A percentile compares a stretch with the other conserved stretches of the same genome.
These are phyloP conservation scores for Quadroppia sp. DNA, from an alignment of 2,888 invertebrate genomes.

Conservation along the genomic window DNA sequence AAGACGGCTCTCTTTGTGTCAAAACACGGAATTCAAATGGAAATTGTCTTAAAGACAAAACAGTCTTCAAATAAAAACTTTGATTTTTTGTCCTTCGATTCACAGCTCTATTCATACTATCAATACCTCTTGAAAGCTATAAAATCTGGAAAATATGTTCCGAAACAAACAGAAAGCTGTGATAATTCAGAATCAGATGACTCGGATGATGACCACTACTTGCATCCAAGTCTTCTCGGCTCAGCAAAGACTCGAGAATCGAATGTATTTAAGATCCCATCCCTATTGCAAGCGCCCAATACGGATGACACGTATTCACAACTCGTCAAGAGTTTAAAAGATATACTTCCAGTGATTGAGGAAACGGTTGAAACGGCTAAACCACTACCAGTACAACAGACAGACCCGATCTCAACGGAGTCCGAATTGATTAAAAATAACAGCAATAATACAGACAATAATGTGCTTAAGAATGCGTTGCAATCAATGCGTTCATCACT, in stretches of 20 bases:
- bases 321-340: constrained; percentile 78
- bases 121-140: constrained; percentile 59
- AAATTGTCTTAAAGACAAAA: constrained; percentile 95
- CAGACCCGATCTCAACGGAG: background rate
- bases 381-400: background rate
- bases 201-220: constrained; percentile 58
- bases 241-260: constrained; percentile 42
- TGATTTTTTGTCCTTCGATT: constrained; percentile 81
- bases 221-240: constrained; percentile 70
- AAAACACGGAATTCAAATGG: constrained; percentile 93
- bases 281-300: constrained; percentile 39
- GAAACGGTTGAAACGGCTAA: constrained; percentile 2
- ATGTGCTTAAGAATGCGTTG: background rate
- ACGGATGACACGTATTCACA: constrained; percentile 77
- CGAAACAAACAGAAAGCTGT: constrained; percentile 44
- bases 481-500: constrained; percentile 53
- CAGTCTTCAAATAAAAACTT: constrained; percentile 91
- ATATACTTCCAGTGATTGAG: constrained; percentile 54
- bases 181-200: constrained; percentile 50
- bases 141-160: constrained; percentile 53
- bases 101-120: constrained; percentile 81
- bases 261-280: constrained; percentile 39
- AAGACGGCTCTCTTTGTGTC: constrained; percentile 65
- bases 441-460: background rate
- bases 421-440: background rate